Conservation (phyloP, 2,797 vertebrate genomes). For the Sebastes iracundus region DNA sequence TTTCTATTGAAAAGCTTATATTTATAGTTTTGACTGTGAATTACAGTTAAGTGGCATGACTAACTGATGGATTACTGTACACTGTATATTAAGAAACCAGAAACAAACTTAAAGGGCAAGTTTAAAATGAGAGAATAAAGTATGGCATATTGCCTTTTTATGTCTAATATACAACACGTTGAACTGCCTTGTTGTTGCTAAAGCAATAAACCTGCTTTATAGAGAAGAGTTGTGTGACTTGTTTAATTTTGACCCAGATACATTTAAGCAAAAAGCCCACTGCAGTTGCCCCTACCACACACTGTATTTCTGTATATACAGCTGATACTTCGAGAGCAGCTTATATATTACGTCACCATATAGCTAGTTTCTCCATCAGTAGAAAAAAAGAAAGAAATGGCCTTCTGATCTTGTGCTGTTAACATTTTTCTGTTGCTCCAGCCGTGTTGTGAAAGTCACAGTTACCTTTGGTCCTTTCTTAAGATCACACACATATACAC, state of each 20-base stretch:
- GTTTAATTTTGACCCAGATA: too few species aligned
- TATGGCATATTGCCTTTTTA: neutral
- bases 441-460: neutral
- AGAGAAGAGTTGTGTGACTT: too few species aligned
- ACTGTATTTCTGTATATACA: neutral
- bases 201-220: too few species aligned
- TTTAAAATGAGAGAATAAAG: neutral
- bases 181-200: neutral
- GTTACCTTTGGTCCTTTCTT: neutral
- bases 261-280: neutral
- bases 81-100: too few species aligned
- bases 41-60: neutral
- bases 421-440: neutral
- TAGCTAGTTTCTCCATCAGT: neutral
- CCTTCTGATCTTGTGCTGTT: neutral
- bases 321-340: neutral
- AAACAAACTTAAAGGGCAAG: neutral
- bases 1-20: neutral
- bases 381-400: neutral
- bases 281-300: neutral
- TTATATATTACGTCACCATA: neutral
- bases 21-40: neutral
- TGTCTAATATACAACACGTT: neutral
- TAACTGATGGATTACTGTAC: too few species aligned
- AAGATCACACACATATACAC: neutral